Evolutionary conservation across 2,113 vertebrate species (phyloP).

Genomic region (Apodemus sylvaticus): DNA sequence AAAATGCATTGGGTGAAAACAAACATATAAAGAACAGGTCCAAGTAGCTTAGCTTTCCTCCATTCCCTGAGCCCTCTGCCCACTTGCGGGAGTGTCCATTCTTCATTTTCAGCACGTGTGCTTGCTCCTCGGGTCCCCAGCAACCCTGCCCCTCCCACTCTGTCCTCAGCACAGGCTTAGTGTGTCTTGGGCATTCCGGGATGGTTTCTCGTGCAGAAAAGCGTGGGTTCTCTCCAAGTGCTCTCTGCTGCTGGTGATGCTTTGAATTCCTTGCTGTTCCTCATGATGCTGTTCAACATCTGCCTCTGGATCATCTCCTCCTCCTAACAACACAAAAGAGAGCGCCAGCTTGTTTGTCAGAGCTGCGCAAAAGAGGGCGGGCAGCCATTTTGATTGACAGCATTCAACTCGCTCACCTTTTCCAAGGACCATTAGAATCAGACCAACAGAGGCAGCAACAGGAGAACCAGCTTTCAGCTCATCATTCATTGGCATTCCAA

Average conservation of each 20-base stretch:
- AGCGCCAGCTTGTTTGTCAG: neutral
- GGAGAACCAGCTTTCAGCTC: neutral
- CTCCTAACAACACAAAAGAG: neutral
- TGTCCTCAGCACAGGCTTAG: slow-evolving; percentile 95
- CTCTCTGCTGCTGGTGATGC: too few relatives aligned
- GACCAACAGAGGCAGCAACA: neutral
- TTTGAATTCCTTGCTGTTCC: too few relatives aligned
- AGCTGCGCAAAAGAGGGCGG: neutral
- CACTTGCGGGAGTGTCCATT: slow-evolving; percentile 61
- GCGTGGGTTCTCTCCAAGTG: neutral
- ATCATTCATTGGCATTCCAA: neutral
- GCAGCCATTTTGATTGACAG: neutral
- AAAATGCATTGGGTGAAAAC: neutral
- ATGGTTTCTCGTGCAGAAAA: neutral
- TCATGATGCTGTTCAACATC: too few relatives aligned
- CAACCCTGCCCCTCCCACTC: slow-evolving; percentile 94
- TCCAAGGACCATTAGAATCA: neutral
- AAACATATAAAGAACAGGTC: slow-evolving; percentile 40
- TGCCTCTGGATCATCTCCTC: neutral
- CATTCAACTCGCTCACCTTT: neutral
- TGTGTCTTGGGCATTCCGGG: slow-evolving; percentile 76
- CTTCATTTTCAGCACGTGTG: slow-evolving; percentile 96
- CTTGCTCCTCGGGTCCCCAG: slow-evolving; percentile 95
- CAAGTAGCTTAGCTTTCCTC: neutral
- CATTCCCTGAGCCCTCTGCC: neutral